These are phyloP conservation scores for Galendromus occidentalis DNA, from an alignment of 1,140 invertebrate species.

Conservation along the genomic window DNA sequence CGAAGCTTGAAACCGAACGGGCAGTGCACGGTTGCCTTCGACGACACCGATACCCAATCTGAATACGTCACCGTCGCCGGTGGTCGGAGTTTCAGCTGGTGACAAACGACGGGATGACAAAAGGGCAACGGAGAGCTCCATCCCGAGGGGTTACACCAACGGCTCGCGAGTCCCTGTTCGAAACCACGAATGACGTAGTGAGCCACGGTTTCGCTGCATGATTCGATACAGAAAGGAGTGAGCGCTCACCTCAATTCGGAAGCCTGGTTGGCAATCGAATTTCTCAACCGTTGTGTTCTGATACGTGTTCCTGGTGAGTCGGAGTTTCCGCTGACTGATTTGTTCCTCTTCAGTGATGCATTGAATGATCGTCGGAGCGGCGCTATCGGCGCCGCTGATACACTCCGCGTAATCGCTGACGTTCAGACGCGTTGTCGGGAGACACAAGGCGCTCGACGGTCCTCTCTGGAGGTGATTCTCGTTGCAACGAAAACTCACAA, in stretches of 20 bases:
- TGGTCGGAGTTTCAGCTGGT: background rate
- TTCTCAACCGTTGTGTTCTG: background rate
- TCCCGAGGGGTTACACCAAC: background rate
- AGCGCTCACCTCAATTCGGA: background rate
- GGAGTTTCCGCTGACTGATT: background rate
- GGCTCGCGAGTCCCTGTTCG: background rate
- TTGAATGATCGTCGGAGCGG: background rate
- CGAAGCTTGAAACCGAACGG: background rate
- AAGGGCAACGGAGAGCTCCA: background rate
- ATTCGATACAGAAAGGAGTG: background rate
- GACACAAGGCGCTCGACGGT: background rate
- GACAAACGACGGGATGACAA: background rate
- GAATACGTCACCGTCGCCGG: background rate
- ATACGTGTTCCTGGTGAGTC: background rate
- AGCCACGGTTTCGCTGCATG: background rate
- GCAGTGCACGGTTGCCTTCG: background rate
- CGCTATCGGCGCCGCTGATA: background rate
- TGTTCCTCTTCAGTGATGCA: background rate
- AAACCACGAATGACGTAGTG: background rate
- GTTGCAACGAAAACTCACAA: background rate
- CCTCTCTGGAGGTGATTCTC: background rate
- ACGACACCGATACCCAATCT: background rate
- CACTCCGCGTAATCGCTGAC: background rate
- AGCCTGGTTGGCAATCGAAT: background rate
- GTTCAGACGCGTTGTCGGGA: background rate